phyloP scores from a whole-genome alignment of 2,797 vertebrate species.

The Myripristis jacobus region DNA sequence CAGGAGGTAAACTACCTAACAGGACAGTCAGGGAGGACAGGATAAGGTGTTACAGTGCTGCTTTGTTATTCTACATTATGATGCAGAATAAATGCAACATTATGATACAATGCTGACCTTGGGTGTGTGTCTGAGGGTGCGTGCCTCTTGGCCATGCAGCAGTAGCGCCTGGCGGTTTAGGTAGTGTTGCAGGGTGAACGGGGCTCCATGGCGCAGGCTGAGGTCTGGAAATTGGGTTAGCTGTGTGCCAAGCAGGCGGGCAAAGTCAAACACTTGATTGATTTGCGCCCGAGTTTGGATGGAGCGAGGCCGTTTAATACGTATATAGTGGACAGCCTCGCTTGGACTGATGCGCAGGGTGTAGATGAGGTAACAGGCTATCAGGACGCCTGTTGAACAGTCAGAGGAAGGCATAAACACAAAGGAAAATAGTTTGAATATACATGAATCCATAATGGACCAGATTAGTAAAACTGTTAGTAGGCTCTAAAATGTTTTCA shows the following conservation, averaged over 20 bases:
- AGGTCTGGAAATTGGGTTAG: slow-evolving; percentile 81
- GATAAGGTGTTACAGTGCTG: not conserved
- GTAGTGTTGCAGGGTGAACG: slow-evolving; percentile 84
- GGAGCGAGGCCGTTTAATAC: slow-evolving; percentile 84
- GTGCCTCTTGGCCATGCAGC: slow-evolving; percentile 85
- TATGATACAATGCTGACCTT: slow-evolving; percentile 71
- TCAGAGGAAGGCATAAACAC: slow-evolving; percentile 2
- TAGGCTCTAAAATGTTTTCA: too few species aligned
- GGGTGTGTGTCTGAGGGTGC: slow-evolving; percentile 80
- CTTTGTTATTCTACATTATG: not conserved
- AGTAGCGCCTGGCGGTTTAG: slow-evolving; percentile 82
- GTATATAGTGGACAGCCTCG: slow-evolving; percentile 86
- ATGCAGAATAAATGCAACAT: not conserved
- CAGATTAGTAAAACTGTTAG: too few species aligned
- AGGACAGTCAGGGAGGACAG: slow-evolving; percentile 5
- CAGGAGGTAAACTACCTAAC: slow-evolving; percentile 82
- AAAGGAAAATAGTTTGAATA: not conserved
- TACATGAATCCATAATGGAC: not conserved
- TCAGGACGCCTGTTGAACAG: slow-evolving; percentile 83
- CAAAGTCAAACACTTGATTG: slow-evolving; percentile 86
- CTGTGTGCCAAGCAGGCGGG: slow-evolving; percentile 81
- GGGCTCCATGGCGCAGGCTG: slow-evolving; percentile 70
- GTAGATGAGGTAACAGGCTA: slow-evolving; percentile 88
- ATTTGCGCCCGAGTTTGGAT: slow-evolving; percentile 87
- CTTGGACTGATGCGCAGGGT: slow-evolving; percentile 84